These are phyloP conservation scores for Clavelina lepadiformis DNA, from an alignment of 23 tunicate species.

Conservation along the genomic window DNA sequence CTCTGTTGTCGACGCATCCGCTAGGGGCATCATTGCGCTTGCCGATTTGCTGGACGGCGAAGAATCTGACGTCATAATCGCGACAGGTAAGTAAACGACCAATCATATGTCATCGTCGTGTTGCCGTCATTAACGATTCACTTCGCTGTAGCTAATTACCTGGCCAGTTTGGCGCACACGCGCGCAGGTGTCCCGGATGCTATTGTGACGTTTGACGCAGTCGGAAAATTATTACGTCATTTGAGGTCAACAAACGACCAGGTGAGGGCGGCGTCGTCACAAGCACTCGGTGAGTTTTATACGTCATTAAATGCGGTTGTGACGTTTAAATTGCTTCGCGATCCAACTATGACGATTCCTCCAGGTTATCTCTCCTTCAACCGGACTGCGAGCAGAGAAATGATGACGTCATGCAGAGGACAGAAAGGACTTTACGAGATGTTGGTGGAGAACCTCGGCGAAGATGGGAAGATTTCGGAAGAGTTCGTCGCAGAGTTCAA, in stretches of 20 bases:
- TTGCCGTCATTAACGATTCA: no score
- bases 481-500: conserved; percentile 75
- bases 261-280: conserved; percentile 44
- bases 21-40: conserved; percentile 77
- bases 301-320: neutral
- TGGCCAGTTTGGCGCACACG: conserved; percentile 69
- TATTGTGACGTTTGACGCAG: conserved; percentile 75
- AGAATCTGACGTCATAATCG: conserved; percentile 34
- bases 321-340: neutral
- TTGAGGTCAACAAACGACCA: conserved; percentile 26
- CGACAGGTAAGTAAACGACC: conserved; percentile 36
- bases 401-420: conserved; percentile 59
- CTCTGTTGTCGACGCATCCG: conserved; percentile 63
- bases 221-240: conserved; percentile 26
- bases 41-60: conserved; percentile 25
- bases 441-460: conserved; percentile 45
- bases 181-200: conserved; percentile 82
- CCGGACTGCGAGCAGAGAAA: conserved; percentile 77
- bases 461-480: conserved; percentile 71
- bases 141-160: conserved; percentile 68
- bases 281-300: conserved; percentile 30
- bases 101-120: no score
- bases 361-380: conserved; percentile 74
- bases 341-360: neutral
- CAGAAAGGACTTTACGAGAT: conserved; percentile 40